A percentile compares a stretch with the other conserved stretches of the same genome.
These are phyloP conservation scores for Phaedon cochleariae DNA, from an alignment of 2,888 invertebrate species.

Conservation along the genomic window DNA sequence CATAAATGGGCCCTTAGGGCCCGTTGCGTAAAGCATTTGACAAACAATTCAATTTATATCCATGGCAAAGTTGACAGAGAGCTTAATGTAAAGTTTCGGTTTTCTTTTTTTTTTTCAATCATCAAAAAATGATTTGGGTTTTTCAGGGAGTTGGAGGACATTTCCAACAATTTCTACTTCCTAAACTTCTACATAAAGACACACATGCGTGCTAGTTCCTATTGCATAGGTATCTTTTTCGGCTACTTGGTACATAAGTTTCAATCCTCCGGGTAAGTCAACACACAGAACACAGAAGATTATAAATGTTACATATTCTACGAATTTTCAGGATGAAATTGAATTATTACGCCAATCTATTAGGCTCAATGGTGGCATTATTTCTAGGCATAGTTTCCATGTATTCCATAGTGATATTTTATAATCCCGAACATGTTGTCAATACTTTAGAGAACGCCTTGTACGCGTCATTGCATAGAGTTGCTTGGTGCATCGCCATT, in stretches of 20 bases:
- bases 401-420: conserved; percentile 71
- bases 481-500: conserved; percentile 74
- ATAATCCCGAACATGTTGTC: conserved; percentile 69
- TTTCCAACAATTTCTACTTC: conserved; percentile 71
- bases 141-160: conserved; percentile 72
- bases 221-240: conserved; percentile 72
- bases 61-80: too few species aligned
- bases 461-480: conserved; percentile 72
- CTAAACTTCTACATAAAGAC: conserved; percentile 75
- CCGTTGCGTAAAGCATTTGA: too few species aligned
- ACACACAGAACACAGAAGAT: too few species aligned
- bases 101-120: too few species aligned
- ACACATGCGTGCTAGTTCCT: conserved; percentile 77
- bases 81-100: too few species aligned
- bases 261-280: conserved; percentile 69
- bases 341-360: not conserved
- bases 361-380: conserved; percentile 52
- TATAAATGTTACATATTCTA: not conserved
- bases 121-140: conserved; percentile 22
- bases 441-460: conserved; percentile 69
- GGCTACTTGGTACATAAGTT: conserved; percentile 73
- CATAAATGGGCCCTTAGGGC: too few species aligned
- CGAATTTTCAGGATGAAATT: conserved; percentile 51
- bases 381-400: conserved; percentile 67
- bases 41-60: too few species aligned